phyloP scores from a whole-genome alignment of 92 coral and sea anemone species.

The Heliopora coerulea region DNA sequence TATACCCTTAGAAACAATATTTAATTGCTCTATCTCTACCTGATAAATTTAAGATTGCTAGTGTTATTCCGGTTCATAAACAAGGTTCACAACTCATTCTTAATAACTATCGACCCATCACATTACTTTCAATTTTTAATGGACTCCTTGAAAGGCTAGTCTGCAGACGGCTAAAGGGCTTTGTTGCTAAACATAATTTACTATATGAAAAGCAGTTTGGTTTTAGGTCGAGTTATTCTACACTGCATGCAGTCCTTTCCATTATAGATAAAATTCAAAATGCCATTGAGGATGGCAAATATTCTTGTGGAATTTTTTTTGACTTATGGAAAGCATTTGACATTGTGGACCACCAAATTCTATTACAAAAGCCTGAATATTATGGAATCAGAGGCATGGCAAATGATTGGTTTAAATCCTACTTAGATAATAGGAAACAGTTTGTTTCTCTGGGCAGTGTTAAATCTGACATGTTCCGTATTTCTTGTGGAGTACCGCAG shows the following conservation, averaged over 20 bases:
- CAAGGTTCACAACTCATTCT: constrained; percentile 31
- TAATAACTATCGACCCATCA: constrained; percentile 34
- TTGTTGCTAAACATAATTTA: constrained; percentile 32
- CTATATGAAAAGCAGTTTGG: constrained; percentile 37
- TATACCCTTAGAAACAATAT: constrained; percentile 30
- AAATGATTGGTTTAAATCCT: constrained; percentile 57
- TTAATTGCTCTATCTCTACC: constrained; percentile 43
- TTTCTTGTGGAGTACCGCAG: constrained; percentile 60
- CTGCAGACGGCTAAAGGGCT: constrained; percentile 11
- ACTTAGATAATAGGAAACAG: constrained; percentile 53
- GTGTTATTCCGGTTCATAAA: constrained; percentile 43
- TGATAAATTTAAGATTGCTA: constrained; percentile 34
- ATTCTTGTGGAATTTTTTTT: constrained; percentile 54
- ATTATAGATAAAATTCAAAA: constrained; percentile 38
- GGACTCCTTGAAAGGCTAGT: constrained; percentile 36
- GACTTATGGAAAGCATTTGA: constrained; percentile 54
- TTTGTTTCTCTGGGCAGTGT: constrained; percentile 54
- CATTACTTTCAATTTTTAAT: constrained; percentile 35
- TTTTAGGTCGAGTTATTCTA: constrained; percentile 35
- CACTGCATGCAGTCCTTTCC: constrained; percentile 41
- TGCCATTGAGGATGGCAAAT: constrained; percentile 42
- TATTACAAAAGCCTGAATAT: constrained; percentile 48
- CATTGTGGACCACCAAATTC: constrained; percentile 50
- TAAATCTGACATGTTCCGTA: constrained; percentile 27
- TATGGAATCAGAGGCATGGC: constrained; percentile 55